Evolutionary conservation across 2,113 vertebrate species (phyloP), one percentile per base, ranked within the genome.

Genomic region (Amblyopsis rosae): DNA sequence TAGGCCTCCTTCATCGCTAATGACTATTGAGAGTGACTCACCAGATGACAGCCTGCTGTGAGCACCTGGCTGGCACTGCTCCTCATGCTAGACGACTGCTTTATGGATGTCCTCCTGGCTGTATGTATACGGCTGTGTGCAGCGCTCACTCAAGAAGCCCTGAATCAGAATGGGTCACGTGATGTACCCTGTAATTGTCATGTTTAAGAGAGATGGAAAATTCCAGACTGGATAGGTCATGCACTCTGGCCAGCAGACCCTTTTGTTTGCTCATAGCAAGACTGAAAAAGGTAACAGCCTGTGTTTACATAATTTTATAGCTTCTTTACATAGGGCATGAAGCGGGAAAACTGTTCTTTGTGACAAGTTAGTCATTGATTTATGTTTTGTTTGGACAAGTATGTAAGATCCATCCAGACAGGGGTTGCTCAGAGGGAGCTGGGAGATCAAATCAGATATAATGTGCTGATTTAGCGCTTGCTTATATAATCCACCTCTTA

Each of bases 301-400:
- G 69, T 87, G 87, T 87, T 91, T 88, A 87, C 79, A 78, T 82
- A 72, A 80, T 90, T 86, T 84, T 79, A 85, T 80, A 76, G 78
- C 74, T 85, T 62, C 80, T 82, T 83, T 84, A 78, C 85, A 82
- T 87, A 55, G 48, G 65, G 85, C 81, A 80, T 55, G 50, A 59
- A 86, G 62, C 79, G 75, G 76, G 82, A 86, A 88, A 87, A 86
- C 70, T 86, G 83, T 67, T 75, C 77, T 79, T 61, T 64, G 61
- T 80, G 69, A 47, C 17, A 65, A 68, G 82, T 74, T 63, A 75
- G 69, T 76, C 70, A 59, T 33, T 67, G 84, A 89, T 89, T 86
- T 89, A 90, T 86, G 69, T 67, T 74, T 68, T 89, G 85, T 88
- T 89, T 89, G 70, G 73, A 86, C 79, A 85, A 89, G 83, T 89